These are phyloP conservation scores for Microcebus ravelobensis DNA, from an alignment of 2,113 vertebrate genomes.

Conservation along the genomic window DNA sequence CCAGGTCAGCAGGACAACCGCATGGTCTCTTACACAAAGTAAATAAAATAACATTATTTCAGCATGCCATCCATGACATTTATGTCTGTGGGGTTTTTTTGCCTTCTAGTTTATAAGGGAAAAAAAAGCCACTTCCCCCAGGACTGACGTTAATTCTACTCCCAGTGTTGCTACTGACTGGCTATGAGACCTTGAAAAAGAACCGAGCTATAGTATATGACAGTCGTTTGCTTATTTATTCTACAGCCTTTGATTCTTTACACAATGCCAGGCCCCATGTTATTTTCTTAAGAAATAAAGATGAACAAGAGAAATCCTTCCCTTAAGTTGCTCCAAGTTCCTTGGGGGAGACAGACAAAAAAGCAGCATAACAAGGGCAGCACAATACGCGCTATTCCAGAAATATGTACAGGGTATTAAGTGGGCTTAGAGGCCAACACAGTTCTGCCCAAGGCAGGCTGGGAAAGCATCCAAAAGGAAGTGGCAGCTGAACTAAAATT, in stretches of 20 bases:
- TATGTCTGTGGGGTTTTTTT: background rate
- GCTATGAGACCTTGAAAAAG: background rate
- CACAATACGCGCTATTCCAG: background rate
- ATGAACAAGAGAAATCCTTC: slow-evolving; percentile 17
- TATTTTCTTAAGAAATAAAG: slow-evolving; percentile 26
- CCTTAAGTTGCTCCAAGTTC: background rate
- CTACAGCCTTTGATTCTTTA: slow-evolving; percentile 39
- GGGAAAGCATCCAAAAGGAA: slow-evolving; percentile 51
- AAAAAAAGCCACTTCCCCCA: background rate
- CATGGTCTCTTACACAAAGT: background rate
- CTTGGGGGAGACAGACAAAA: slow-evolving; percentile 26
- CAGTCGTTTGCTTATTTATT: slow-evolving; percentile 30
- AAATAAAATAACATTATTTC: background rate
- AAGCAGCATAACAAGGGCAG: background rate
- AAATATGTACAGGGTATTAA: slow-evolving; percentile 33
- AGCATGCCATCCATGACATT: background rate
- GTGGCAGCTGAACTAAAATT: slow-evolving; percentile 7
- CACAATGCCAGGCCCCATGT: background rate
- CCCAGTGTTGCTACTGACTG: background rate
- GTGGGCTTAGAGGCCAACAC: background rate
- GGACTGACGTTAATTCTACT: background rate
- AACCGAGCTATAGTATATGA: background rate
- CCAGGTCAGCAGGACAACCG: background rate
- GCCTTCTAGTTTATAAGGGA: background rate
- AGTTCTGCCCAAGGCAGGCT: background rate